Evolutionary conservation across 1,140 invertebrate species (phyloP).

Genomic region (Leucophenga varia): DNA sequence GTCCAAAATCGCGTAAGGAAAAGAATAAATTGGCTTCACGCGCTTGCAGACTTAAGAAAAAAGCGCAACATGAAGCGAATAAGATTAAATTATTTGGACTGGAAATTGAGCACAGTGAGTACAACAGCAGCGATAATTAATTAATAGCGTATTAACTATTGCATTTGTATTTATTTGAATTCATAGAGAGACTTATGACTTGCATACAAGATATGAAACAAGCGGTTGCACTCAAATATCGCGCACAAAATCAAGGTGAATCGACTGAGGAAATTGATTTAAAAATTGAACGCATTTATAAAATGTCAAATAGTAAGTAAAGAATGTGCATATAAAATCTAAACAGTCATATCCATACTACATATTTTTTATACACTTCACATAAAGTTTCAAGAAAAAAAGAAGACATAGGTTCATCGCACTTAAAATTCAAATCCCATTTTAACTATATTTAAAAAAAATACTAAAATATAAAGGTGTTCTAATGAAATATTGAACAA

Average conservation of each 20-base stretch:
- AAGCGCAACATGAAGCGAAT: conserved; percentile 92
- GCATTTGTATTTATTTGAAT: background rate
- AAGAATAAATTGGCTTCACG: conserved; percentile 97
- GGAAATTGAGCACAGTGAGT: conserved; percentile 91
- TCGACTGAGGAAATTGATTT: conserved; percentile 65
- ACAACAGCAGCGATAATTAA: background rate
- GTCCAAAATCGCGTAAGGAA: conserved; percentile 92
- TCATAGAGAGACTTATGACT: conserved; percentile 67
- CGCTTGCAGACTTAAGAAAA: conserved; percentile 92
- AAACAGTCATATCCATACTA: too few species aligned
- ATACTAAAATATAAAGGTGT: too few species aligned
- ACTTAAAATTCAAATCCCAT: too few species aligned
- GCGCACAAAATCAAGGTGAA: conserved; percentile 61
- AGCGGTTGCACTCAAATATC: conserved; percentile 61
- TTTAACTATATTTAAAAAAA: too few species aligned
- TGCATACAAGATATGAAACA: conserved; percentile 70
- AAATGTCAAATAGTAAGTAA: conserved; percentile 66
- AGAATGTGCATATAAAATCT: too few species aligned
- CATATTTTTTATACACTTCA: too few species aligned
- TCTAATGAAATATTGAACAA: too few species aligned
- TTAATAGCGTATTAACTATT: background rate
- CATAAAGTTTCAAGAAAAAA: too few species aligned
- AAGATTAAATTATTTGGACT: conserved; percentile 93
- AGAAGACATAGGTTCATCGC: too few species aligned
- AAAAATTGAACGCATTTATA: conserved; percentile 68